These are phyloP conservation scores for Chelon auratus DNA, from an alignment of 2,797 vertebrate species.

Conservation along the genomic window DNA sequence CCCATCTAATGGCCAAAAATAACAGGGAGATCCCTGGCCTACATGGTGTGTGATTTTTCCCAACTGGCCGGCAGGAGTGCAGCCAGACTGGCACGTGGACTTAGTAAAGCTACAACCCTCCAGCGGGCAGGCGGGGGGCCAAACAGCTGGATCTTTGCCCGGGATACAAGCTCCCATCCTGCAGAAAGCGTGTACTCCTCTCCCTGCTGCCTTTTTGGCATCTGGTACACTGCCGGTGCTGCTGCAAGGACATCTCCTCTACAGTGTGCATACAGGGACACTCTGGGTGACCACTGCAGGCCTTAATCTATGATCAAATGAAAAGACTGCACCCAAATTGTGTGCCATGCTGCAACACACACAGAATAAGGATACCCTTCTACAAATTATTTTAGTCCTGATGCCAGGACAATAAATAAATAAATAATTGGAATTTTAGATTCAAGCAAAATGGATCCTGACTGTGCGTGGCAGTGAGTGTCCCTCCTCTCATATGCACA, in stretches of 20 bases:
- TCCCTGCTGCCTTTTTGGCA: slow-evolving; percentile 44
- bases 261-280: slow-evolving; percentile 32
- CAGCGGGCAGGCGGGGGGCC: slow-evolving; percentile 30
- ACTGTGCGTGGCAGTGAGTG: slow-evolving; percentile 34
- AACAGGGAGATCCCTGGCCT: slow-evolving; percentile 47
- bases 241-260: slow-evolving; percentile 60
- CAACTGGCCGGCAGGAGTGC: slow-evolving; percentile 33
- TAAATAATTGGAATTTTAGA: slow-evolving; percentile 22
- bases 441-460: slow-evolving; percentile 67
- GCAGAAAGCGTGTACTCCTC: slow-evolving; percentile 43
- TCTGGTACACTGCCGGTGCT: slow-evolving; percentile 1
- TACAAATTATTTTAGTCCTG: not conserved
- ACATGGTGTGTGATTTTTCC: slow-evolving; percentile 34
- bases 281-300: slow-evolving; percentile 37
- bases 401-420: not conserved
- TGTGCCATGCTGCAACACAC: slow-evolving; percentile 38
- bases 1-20: not conserved
- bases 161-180: slow-evolving; percentile 47
- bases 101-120: slow-evolving; percentile 48
- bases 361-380: not conserved
- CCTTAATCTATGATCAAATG: slow-evolving; percentile 28
- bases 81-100: slow-evolving; percentile 69
- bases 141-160: slow-evolving; percentile 69
- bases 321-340: slow-evolving; percentile 59
- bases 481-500: slow-evolving; percentile 46